Conservation (phyloP, 2,797 vertebrate genomes). For the Poeciliopsis gracilis region DNA sequence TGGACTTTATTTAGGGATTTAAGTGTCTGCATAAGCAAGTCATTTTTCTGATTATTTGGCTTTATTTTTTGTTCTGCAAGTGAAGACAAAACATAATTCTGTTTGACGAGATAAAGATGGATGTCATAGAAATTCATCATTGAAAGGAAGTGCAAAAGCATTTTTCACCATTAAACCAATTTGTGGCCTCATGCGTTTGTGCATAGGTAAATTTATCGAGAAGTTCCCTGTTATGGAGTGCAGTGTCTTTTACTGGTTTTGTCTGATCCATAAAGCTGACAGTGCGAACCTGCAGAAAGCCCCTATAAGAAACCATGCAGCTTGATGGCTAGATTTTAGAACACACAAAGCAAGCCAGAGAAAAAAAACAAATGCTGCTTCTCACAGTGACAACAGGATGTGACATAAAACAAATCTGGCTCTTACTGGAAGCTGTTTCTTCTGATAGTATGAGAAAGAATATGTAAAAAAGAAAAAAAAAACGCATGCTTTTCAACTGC, state of each 20-base stretch:
- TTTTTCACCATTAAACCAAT: slow-evolving; percentile 37
- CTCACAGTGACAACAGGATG: slow-evolving; percentile 82
- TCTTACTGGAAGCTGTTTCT: slow-evolving; percentile 81
- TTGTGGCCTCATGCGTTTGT: slow-evolving; percentile 40
- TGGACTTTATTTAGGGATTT: not conserved
- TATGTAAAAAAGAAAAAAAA: slow-evolving; percentile 37
- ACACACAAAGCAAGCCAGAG: slow-evolving; percentile 31
- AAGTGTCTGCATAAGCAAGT: not conserved
- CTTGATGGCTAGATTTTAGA: slow-evolving; percentile 59
- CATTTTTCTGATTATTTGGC: not conserved
- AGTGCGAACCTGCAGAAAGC: slow-evolving; percentile 64
- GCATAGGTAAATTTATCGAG: slow-evolving; percentile 49
- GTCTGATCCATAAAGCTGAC: slow-evolving; percentile 52
- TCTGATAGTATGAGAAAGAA: slow-evolving; percentile 60
- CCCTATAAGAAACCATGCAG: slow-evolving; percentile 58
- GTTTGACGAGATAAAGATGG: not conserved
- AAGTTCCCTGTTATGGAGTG: slow-evolving; percentile 54
- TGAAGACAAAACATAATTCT: slow-evolving; percentile 1
- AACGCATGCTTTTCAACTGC: slow-evolving; percentile 25
- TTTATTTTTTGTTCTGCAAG: slow-evolving; percentile 1
- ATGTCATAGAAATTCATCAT: slow-evolving; percentile 15
- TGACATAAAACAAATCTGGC: slow-evolving; percentile 75
- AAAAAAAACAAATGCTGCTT: slow-evolving; percentile 61
- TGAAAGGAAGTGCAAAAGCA: slow-evolving; percentile 54
- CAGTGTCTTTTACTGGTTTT: slow-evolving; percentile 31